Evolutionary conservation across 2,888 invertebrate species (phyloP).

Genomic region (Heliconius sara): DNA sequence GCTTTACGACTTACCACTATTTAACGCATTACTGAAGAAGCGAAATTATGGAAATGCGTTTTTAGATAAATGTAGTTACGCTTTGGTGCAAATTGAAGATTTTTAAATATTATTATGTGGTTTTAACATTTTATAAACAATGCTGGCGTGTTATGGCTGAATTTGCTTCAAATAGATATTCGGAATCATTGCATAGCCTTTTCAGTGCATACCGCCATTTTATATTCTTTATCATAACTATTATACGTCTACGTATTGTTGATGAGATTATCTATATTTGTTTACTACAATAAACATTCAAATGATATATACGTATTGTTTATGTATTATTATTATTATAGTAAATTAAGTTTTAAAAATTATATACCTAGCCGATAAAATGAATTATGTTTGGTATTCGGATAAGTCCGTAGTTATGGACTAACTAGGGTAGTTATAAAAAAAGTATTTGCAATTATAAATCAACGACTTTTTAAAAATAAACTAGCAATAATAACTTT

Average conservation of each 20-base stretch:
- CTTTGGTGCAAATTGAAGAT: neutral
- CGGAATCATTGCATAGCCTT: constrained; percentile 4
- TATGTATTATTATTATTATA: constrained; percentile 1
- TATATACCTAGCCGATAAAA: neutral
- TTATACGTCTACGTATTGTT: neutral
- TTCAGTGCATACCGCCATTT: constrained; percentile 32
- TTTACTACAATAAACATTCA: neutral
- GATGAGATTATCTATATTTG: neutral
- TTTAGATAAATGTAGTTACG: neutral
- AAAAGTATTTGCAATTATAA: too few species aligned
- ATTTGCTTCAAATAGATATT: constrained; percentile 14
- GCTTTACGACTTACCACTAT: constrained; percentile 47
- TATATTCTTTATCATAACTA: constrained; percentile 17
- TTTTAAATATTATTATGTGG: neutral
- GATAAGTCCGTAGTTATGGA: neutral
- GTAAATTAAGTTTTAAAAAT: neutral
- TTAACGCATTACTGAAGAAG: constrained; percentile 63
- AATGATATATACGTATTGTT: neutral
- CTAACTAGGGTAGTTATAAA: neutral
- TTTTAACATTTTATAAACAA: neutral
- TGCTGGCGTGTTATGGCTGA: constrained; percentile 10
- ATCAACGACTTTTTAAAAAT: neutral
- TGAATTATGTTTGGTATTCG: neutral
- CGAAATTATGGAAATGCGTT: constrained; percentile 38
- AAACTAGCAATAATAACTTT: neutral